Evolutionary conservation across 2,888 invertebrate genomes (phyloP).

Genomic region (Cheilosia scutellata): DNA sequence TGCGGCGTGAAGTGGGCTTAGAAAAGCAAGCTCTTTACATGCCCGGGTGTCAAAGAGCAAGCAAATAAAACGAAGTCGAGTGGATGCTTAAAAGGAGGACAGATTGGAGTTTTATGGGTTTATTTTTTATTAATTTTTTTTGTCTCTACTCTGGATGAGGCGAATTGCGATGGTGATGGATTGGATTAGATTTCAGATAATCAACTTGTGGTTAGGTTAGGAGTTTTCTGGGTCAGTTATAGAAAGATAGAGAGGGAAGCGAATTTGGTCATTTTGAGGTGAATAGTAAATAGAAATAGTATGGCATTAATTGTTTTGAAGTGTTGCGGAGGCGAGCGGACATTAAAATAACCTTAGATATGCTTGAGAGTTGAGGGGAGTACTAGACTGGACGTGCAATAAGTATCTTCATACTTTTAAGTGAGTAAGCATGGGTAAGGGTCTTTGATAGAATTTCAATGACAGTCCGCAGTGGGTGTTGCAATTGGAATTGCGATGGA

Average conservation of each 20-base stretch:
- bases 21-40: conserved; percentile 48
- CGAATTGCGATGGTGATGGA: conserved; percentile 53
- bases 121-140: neutral
- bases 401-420: neutral
- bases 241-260: conserved; percentile 2
- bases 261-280: conserved; percentile 10
- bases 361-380: neutral
- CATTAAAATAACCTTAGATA: neutral
- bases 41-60: conserved; percentile 69
- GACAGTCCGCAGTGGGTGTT: neutral
- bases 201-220: conserved; percentile 46
- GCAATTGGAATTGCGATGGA: neutral
- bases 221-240: conserved; percentile 57
- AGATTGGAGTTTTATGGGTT: conserved; percentile 52
- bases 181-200: conserved; percentile 46
- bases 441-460: too few species aligned
- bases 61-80: conserved; percentile 44
- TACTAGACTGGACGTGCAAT: neutral
- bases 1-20: conserved; percentile 32
- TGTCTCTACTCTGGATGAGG: neutral
- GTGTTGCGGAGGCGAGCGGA: neutral
- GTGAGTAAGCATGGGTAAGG: too few species aligned
- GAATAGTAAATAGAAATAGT: neutral
- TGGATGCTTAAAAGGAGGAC: conserved; percentile 53
- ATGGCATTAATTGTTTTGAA: neutral